These are phyloP conservation scores for Momotus momota DNA, from an alignment of 2,797 vertebrate species.

Conservation along the genomic window DNA sequence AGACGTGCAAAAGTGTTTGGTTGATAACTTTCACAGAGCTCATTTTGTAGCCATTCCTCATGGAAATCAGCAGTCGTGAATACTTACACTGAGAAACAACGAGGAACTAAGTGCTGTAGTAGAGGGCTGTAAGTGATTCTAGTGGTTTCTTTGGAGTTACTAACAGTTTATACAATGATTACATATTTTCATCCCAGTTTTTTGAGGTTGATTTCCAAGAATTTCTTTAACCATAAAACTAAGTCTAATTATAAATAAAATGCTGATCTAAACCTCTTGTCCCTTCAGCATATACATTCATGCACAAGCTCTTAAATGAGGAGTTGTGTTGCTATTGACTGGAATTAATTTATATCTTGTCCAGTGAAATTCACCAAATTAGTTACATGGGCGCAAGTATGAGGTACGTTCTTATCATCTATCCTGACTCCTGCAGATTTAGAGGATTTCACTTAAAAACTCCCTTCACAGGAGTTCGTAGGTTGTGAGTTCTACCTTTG, in stretches of 20 bases:
- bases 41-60: not conserved
- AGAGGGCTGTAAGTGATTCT: not conserved
- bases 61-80: not conserved
- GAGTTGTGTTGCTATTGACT: not conserved
- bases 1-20: not conserved
- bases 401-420: not conserved
- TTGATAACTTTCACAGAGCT: not conserved
- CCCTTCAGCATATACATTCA: fast-evolving
- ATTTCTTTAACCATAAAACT: not conserved
- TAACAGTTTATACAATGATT: not conserved
- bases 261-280: not conserved
- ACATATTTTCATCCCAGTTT: not conserved
- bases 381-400: not conserved
- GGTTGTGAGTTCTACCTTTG: not conserved
- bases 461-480: not conserved
- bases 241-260: not conserved
- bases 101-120: not conserved
- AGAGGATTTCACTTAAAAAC: not conserved
- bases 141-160: not conserved
- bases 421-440: not conserved
- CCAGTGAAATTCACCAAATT: not conserved
- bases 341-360: not conserved
- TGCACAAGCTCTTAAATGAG: not conserved
- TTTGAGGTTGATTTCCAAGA: not conserved
- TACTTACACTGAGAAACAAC: not conserved